phyloP scores from a whole-genome alignment of 2,888 invertebrate species.

The Scaeva pyrastri region DNA sequence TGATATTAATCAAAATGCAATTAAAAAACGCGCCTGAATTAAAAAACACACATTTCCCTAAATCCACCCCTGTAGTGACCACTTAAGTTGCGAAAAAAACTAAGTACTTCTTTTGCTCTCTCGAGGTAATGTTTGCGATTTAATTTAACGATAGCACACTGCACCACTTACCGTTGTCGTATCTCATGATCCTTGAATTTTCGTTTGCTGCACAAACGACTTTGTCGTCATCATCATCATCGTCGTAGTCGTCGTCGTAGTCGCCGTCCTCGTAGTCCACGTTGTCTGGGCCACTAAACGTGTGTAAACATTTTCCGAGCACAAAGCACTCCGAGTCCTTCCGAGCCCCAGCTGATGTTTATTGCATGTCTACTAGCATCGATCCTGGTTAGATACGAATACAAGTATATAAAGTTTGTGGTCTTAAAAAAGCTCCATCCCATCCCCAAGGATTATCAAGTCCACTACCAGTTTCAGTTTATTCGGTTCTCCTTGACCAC shows the following conservation, averaged over 20 bases:
- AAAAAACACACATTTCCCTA: no score
- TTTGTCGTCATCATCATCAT: conserved; percentile 2
- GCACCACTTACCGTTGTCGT: conserved; percentile 48
- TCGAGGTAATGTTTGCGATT: conserved; percentile 67
- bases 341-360: conserved; percentile 53
- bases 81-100: neutral
- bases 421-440: neutral
- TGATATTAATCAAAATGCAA: no score
- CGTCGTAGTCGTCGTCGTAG: conserved; percentile 43
- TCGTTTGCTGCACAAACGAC: conserved; percentile 56
- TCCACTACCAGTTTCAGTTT: neutral
- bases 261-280: neutral
- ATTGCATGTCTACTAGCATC: conserved; percentile 61
- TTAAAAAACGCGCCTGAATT: no score
- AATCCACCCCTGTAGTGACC: neutral
- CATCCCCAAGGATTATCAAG: no score
- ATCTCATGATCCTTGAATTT: conserved; percentile 60
- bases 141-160: conserved; percentile 66
- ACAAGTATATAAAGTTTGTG: conserved; percentile 35
- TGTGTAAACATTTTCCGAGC: conserved; percentile 58
- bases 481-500: conserved; percentile 19
- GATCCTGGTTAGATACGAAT: conserved; percentile 45
- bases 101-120: conserved; percentile 9
- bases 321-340: conserved; percentile 56
- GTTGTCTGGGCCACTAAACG: conserved; percentile 58